Evolutionary conservation across 2,797 vertebrate species (phyloP).

Genomic region (Garrulus glandarius): DNA sequence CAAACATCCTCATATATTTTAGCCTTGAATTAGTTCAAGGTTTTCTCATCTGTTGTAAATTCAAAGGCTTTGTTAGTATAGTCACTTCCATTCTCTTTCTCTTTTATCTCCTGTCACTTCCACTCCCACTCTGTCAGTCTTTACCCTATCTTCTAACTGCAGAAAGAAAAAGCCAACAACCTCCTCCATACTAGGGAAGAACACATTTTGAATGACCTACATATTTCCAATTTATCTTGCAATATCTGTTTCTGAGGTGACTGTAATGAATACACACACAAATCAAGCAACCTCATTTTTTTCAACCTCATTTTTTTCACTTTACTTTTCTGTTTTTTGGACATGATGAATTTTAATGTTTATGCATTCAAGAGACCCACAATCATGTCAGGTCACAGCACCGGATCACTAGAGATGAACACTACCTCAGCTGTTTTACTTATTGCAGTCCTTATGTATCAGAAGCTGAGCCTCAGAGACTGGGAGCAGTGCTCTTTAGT

Average conservation of each 20-base stretch:
- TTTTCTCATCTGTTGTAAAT: conserved; percentile 27
- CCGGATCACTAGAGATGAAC: neutral
- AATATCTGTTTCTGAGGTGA: neutral
- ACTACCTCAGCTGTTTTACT: neutral
- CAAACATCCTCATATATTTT: neutral
- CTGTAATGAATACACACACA: neutral
- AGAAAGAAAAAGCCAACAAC: neutral
- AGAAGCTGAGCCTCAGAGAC: neutral
- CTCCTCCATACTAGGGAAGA: neutral
- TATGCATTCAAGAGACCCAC: neutral
- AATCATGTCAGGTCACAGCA: neutral
- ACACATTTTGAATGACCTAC: neutral
- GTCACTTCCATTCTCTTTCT: conserved; percentile 23
- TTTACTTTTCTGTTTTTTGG: neutral
- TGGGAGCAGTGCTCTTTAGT: neutral
- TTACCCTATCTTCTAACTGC: neutral
- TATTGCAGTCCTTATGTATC: neutral
- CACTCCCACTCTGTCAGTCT: conserved; percentile 10
- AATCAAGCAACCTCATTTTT: neutral
- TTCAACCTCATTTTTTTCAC: neutral
- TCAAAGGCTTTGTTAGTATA: conserved; percentile 39
- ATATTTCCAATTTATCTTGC: conserved; percentile 4
- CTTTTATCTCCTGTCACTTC: conserved; percentile 28
- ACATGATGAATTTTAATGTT: neutral
- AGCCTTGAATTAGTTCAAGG: conserved; percentile 7